These are phyloP conservation scores for Chrysochloris asiatica DNA, from an alignment of 2,113 vertebrate species.

Conservation along the genomic window DNA sequence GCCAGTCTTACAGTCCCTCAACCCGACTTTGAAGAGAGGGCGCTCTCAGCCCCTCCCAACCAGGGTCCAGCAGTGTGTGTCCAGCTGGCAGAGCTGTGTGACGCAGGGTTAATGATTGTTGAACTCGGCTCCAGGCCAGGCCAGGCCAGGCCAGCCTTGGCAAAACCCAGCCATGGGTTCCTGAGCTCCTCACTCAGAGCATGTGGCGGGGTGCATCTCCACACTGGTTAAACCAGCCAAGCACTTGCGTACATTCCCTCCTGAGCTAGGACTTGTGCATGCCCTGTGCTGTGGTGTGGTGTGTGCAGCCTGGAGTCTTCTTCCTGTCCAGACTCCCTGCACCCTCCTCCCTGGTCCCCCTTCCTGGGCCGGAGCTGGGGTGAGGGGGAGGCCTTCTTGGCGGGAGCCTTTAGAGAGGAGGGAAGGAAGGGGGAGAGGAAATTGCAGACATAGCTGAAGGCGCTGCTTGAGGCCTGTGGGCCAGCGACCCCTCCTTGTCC, in stretches of 20 bases:
- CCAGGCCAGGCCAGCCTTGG: slow-evolving; percentile 34
- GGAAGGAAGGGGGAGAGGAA: slow-evolving; percentile 72
- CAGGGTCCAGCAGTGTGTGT: not conserved
- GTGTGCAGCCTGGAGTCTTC: not conserved
- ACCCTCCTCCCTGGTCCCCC: not conserved
- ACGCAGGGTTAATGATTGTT: slow-evolving; percentile 70
- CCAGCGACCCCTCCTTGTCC: slow-evolving; percentile 10
- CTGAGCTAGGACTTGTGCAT: not conserved
- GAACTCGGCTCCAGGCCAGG: slow-evolving; percentile 42
- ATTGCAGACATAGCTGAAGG: slow-evolving; percentile 92
- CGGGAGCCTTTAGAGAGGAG: slow-evolving; percentile 69
- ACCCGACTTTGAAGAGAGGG: not conserved
- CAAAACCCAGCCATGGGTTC: not conserved
- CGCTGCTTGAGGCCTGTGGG: slow-evolving; percentile 50
- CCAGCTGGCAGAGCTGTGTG: slow-evolving; percentile 61
- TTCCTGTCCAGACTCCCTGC: not conserved
- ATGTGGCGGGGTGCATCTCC: not conserved
- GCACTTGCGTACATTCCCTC: not conserved
- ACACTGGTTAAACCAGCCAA: not conserved
- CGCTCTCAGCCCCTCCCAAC: not conserved
- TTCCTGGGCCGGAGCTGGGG: slow-evolving; percentile 1
- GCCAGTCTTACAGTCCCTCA: not conserved
- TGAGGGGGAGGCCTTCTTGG: slow-evolving; percentile 86
- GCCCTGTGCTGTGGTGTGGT: not conserved
- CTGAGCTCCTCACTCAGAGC: too few relatives aligned